These are phyloP conservation scores for Venustaconcha ellipsiformis DNA, from an alignment of 1,140 invertebrate genomes.

Conservation along the genomic window DNA sequence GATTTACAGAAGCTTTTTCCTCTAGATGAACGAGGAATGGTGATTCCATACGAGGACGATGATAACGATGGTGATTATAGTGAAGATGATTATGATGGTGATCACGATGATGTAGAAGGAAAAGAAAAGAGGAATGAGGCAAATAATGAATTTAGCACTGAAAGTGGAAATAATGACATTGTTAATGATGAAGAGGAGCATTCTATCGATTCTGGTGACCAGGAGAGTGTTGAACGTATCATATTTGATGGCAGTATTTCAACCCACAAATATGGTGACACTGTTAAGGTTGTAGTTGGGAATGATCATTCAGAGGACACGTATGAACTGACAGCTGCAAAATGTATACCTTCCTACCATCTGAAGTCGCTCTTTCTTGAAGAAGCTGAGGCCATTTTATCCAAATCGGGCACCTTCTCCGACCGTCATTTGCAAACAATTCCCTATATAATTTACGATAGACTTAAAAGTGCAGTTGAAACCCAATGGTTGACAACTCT, in stretches of 20 bases:
- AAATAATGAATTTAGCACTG: not conserved
- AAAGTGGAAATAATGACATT: too few relatives aligned
- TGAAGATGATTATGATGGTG: not conserved
- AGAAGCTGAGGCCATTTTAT: slow-evolving; percentile 4
- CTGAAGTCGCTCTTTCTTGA: slow-evolving; percentile 14
- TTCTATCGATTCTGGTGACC: too few relatives aligned
- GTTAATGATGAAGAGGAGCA: too few relatives aligned
- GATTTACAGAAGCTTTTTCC: too few relatives aligned
- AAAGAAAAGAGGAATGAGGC: not conserved
- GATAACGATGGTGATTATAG: not conserved
- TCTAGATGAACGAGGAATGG: not conserved
- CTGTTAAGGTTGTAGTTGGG: too few relatives aligned
- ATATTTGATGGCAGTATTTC: too few relatives aligned
- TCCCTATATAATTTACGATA: slow-evolving; percentile 2
- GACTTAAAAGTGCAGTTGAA: slow-evolving; percentile 3
- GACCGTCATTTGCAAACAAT: not conserved
- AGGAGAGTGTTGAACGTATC: too few relatives aligned
- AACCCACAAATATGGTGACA: too few relatives aligned
- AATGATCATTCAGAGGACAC: not conserved
- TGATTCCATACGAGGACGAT: not conserved
- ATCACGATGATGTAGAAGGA: not conserved
- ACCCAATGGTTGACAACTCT: not conserved
- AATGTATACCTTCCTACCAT: slow-evolving; percentile 18
- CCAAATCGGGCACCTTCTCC: not conserved
- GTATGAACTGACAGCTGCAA: slow-evolving; percentile 15